A percentile compares a stretch with the other conserved stretches of the same genome.
Conservation (phyloP, 1,140 invertebrate species). For the Drosophila arizonae region DNA sequence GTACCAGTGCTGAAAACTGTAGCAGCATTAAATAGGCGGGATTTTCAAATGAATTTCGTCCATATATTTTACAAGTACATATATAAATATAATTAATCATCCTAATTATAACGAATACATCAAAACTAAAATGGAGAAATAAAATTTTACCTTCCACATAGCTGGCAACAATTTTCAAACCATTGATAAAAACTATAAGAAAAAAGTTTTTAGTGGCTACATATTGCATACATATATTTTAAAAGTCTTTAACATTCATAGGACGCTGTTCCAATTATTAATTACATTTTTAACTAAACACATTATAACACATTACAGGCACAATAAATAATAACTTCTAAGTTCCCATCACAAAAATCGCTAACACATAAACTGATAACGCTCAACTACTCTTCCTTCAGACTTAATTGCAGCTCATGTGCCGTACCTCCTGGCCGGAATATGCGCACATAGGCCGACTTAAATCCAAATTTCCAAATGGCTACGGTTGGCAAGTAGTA, state of each 20-base stretch:
- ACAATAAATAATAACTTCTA: background rate
- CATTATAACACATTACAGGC: background rate
- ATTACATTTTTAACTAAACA: background rate
- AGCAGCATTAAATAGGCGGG: too few species aligned
- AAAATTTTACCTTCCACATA: too few species aligned
- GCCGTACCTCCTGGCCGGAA: conserved; percentile 56
- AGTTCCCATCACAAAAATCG: background rate
- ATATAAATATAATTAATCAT: too few species aligned
- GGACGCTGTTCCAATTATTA: background rate
- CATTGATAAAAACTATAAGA: too few species aligned
- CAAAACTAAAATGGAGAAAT: too few species aligned
- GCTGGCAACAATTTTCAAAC: too few species aligned
- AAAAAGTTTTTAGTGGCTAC: background rate
- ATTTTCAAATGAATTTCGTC: background rate
- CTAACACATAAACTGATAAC: conserved; percentile 8
- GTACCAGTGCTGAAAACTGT: conserved; percentile 3
- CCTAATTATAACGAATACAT: too few species aligned
- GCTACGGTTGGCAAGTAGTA: conserved; percentile 79
- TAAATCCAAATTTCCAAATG: conserved; percentile 72
- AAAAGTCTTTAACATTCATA: conserved; percentile 3
- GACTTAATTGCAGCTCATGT: conserved; percentile 55
- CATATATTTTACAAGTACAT: conserved; percentile 4
- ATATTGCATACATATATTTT: conserved; percentile 16
- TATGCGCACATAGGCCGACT: conserved; percentile 74
- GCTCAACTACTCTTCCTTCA: conserved; percentile 48